phyloP scores from a whole-genome alignment of 2,797 vertebrate genomes.

The Megaceryle alcyon region DNA sequence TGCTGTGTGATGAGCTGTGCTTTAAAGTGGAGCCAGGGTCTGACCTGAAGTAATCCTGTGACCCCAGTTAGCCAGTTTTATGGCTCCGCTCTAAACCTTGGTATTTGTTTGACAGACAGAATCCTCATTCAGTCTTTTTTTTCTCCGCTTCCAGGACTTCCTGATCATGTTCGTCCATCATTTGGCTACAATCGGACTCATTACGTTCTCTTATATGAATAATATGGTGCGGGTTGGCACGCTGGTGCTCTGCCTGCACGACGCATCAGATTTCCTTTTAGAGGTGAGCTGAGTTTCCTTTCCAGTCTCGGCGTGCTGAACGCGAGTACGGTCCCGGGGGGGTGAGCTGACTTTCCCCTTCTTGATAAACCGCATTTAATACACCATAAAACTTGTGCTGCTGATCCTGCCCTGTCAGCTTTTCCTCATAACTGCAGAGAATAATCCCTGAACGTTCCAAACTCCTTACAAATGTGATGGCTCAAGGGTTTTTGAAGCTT shows the following conservation, averaged over 20 bases:
- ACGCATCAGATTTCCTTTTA: constrained; percentile 90
- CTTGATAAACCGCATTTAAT: neutral
- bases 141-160: constrained; percentile 87
- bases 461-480: neutral
- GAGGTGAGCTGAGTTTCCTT: constrained; percentile 80
- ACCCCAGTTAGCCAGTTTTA: neutral
- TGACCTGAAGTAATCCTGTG: neutral
- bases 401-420: constrained; percentile 38
- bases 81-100: neutral
- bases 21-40: neutral
- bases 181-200: constrained; percentile 88
- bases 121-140: neutral
- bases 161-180: constrained; percentile 97
- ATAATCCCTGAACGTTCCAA: neutral
- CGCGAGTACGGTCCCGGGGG: neutral
- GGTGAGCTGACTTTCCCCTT: neutral
- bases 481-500: neutral
- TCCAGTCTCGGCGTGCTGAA: neutral
- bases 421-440: neutral
- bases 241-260: constrained; percentile 91
- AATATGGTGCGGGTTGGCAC: constrained; percentile 94
- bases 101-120: neutral
- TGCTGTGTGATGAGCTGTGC: neutral
- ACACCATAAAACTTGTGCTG: neutral
- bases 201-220: constrained; percentile 93